Base-by-base conservation (phyloP, 2,888 invertebrate genomes). In the Lysandra bellargus region DNA sequence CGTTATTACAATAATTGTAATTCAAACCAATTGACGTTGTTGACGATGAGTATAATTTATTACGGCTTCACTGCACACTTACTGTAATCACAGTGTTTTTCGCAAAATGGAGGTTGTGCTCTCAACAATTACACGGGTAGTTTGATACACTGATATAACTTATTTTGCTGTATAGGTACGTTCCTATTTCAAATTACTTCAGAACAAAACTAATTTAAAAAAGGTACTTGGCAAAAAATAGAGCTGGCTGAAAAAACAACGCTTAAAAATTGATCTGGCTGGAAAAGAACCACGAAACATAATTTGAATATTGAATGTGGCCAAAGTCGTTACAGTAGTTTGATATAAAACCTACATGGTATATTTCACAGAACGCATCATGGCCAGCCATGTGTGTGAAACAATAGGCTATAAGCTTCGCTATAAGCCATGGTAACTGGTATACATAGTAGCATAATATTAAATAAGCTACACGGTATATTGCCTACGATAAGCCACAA, bases 91-190 rank as follows among this genome's bases (percentile, higher is more conserved):
- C 76, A 33, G 76, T 53, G 53, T 53, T 76, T 76, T 76, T 57
- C 76, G n/a, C 57, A 76, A 76, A 76, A 76, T 76, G 76, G 76
- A 53, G 76, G 76, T 53, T 75, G 75, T 57, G 76, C 30, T 30
- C 57, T 33, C 33, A 57, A 33, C 76, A 76, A 76, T 76, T 76
- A 53, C 53, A 76, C 76, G 76, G 53, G 30, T 76, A 76, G 76
- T 76, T 76, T 30, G 6, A 76, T 53, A 76, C 30, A 53, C 30
- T 53, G 30, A 53, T 23, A 23, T 6, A 23, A 75, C 33, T 53
- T 5, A 9, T 64, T 61, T 64, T 61, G 1, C 64, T 33, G 9
- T 9, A 33, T 23, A 30, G 33, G 64, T 33, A 30, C 64, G 64
- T 33, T 12, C n/a, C 23, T 17, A 69, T 69, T 69, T 69, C 64